A percentile compares a stretch with the other conserved stretches of the same genome.
Conservation (phyloP, 1,140 invertebrate genomes). For the Eupeodes corollae region DNA sequence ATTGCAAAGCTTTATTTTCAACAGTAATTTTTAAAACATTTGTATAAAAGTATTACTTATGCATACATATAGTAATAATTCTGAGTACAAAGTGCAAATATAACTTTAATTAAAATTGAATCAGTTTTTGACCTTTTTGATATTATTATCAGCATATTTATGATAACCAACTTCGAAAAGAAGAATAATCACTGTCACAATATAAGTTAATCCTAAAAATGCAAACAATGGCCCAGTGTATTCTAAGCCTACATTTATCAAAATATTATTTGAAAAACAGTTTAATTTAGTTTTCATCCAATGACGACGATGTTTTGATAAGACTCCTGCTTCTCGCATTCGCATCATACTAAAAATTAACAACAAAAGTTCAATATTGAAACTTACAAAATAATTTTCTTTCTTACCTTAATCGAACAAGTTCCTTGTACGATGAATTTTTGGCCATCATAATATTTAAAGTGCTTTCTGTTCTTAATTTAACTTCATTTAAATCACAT, state of each 20-base stretch:
- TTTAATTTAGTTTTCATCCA: conserved; percentile 21
- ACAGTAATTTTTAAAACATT: too few species aligned
- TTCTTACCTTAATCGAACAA: conserved; percentile 17
- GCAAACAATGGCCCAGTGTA: conserved; percentile 28
- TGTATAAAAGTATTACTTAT: too few species aligned
- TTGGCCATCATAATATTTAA: conserved; percentile 11
- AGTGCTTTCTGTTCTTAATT: conserved; percentile 14
- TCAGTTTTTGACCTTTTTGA: too few species aligned
- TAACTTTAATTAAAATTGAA: too few species aligned
- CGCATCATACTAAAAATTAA: conserved; percentile 13
- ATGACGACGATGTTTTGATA: conserved; percentile 15
- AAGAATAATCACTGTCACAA: conserved; percentile 15
- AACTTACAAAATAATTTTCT: background rate
- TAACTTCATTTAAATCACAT: conserved; percentile 27
- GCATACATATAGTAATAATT: too few species aligned
- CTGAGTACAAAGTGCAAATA: too few species aligned
- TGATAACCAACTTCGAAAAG: conserved; percentile 15
- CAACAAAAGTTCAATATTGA: background rate
- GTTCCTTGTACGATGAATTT: conserved; percentile 20
- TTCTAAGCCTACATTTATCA: conserved; percentile 32
- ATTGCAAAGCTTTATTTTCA: too few species aligned
- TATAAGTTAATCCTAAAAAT: conserved; percentile 14
- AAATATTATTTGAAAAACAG: conserved; percentile 24
- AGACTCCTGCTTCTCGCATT: conserved; percentile 24
- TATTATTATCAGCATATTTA: background rate